Percentiles rank a stretch among this genome's conserved stretches.
Conservation (phyloP, 2,113 vertebrate species). For the Pituophis catenifer region DNA sequence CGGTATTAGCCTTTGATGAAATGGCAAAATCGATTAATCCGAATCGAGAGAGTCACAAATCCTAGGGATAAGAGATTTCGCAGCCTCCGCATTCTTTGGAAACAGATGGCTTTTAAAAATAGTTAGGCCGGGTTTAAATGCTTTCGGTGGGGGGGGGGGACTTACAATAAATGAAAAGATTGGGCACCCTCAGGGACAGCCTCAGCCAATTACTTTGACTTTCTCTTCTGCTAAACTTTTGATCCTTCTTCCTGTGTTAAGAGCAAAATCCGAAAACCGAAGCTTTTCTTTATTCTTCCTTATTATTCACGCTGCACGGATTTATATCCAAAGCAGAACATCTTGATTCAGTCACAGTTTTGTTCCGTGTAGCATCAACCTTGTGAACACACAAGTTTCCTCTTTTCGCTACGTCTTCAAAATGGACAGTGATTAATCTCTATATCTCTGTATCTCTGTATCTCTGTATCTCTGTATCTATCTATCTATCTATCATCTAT, state of each 20-base stretch:
- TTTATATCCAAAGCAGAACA: neutral
- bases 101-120: neutral
- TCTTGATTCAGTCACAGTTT: too few relatives aligned
- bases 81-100: neutral
- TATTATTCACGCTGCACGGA: neutral
- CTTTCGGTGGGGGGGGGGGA: neutral
- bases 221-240: neutral
- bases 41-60: neutral
- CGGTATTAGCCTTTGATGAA: neutral
- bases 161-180: neutral
- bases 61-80: neutral
- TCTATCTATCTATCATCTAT: too few relatives aligned
- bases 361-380: too few relatives aligned
- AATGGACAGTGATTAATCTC: too few relatives aligned
- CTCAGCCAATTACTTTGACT: neutral
- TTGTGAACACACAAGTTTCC: too few relatives aligned
- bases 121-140: neutral
- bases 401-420: too few relatives aligned
- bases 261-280: neutral
- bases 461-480: accelerated
- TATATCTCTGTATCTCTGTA: too few relatives aligned
- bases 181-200: neutral
- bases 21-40: neutral
- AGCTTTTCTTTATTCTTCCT: neutral
- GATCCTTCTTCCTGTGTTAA: neutral